phyloP scores from a whole-genome alignment of 2,797 vertebrate genomes.

The Mormyrus proboscirostris region DNA sequence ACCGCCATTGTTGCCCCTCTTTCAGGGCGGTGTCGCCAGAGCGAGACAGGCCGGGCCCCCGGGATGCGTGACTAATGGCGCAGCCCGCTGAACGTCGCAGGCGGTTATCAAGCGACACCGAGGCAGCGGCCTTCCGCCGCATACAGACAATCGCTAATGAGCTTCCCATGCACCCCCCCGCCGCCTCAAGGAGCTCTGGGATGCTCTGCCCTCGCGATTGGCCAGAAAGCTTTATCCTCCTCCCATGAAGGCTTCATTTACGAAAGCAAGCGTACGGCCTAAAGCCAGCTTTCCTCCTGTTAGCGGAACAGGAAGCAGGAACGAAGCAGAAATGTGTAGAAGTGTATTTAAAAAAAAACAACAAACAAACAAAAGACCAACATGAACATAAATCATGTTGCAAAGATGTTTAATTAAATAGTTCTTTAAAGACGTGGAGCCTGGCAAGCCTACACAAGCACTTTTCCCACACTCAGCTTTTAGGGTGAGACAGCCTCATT shows the following conservation, averaged over 20 bases:
- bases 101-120: slow-evolving; percentile 91
- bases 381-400: neutral
- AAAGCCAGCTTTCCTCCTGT: neutral
- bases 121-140: slow-evolving; percentile 84
- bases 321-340: neutral
- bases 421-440: neutral
- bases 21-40: slow-evolving; percentile 26
- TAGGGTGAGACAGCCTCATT: neutral
- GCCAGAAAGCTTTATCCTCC: slow-evolving; percentile 53
- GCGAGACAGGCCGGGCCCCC: slow-evolving; percentile 64
- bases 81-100: slow-evolving; percentile 90
- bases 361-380: neutral
- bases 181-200: slow-evolving; percentile 79
- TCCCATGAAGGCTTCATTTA: neutral
- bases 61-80: slow-evolving; percentile 97
- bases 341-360: neutral
- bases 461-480: neutral
- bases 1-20: slow-evolving; percentile 46
- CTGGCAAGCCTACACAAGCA: neutral
- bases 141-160: slow-evolving; percentile 98
- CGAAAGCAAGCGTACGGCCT: neutral
- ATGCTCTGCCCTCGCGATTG: slow-evolving; percentile 42
- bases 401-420: neutral
- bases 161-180: slow-evolving; percentile 65
- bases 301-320: neutral